A percentile compares a stretch with the other conserved stretches of the same genome.
phyloP scores from a whole-genome alignment of 2,888 invertebrate genomes.

The Eutolmus rufibarbis region DNA sequence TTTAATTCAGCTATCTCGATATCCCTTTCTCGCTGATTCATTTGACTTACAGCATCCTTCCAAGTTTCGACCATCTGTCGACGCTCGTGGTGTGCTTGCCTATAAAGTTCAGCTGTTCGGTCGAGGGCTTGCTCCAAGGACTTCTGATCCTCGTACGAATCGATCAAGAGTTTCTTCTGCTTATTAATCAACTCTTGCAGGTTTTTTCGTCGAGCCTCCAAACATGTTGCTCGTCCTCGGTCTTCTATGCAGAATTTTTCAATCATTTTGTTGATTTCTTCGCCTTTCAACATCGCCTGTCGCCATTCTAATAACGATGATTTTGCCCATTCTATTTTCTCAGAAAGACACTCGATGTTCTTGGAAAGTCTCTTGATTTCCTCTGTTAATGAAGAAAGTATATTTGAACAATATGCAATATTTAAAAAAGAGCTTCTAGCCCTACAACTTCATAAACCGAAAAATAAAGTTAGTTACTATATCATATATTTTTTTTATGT shows the following conservation, averaged over 20 bases:
- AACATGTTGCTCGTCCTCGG: slow-evolving; percentile 69
- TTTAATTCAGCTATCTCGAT: slow-evolving; percentile 67
- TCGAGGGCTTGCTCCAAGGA: slow-evolving; percentile 68
- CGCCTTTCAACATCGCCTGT: slow-evolving; percentile 72
- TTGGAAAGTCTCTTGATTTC: slow-evolving; percentile 67
- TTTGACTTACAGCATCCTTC: slow-evolving; percentile 73
- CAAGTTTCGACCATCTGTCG: slow-evolving; percentile 75
- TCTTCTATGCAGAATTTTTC: slow-evolving; percentile 77
- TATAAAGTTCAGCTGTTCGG: slow-evolving; percentile 64
- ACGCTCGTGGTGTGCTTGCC: slow-evolving; percentile 71
- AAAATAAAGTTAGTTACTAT: no score
- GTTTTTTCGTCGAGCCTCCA: slow-evolving; percentile 67
- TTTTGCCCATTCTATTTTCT: slow-evolving; percentile 71
- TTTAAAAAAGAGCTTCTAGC: background rate
- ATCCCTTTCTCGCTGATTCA: slow-evolving; percentile 74
- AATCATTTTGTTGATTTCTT: slow-evolving; percentile 75
- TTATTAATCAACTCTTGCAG: slow-evolving; percentile 65
- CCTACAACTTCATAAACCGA: no score
- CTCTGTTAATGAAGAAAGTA: slow-evolving; percentile 52
- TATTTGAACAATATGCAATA: background rate
- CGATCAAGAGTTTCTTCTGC: slow-evolving; percentile 62
- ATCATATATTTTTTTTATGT: no score
- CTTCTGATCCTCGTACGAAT: slow-evolving; percentile 64
- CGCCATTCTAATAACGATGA: slow-evolving; percentile 74
- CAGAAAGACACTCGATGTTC: slow-evolving; percentile 71